Base-by-base conservation (phyloP, 2,888 invertebrate species). In the Eurytoma californica region DNA sequence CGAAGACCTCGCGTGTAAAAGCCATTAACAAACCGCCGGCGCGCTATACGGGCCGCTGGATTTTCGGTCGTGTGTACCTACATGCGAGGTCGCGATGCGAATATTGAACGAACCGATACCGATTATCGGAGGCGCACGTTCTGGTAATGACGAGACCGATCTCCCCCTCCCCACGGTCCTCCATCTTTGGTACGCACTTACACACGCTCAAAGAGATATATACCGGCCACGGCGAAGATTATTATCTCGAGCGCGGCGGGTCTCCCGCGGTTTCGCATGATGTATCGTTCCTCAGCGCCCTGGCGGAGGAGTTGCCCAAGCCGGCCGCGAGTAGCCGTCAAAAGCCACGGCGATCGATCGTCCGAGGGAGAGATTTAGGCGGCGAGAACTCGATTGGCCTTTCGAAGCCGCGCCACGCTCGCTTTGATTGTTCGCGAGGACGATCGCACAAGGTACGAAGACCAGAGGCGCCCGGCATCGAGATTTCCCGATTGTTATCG, bases 191-290 rank as follows among this genome's bases (percentile, higher is more conserved):
- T 18, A 65, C 20, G 20, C 24, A 57, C 53, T 18, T 63, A 47
- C 69, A 49, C 55, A 47, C 53, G 77, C 83, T 80, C 5, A 9
- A 18, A 63, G 47, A 70, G 47, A 82, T 83, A 83, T 85, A 84
- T 82, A 83, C 84, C 24, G 18, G 16, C 16, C n/a, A 68, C 67
- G 16, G 60, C 60, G 60, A 18, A 86, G 88, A 88, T 87, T 83
- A 84, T 78, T 88, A 88, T 88, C 88, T 84, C 81, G 39, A 18
- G n/a, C 39, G 82, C 80, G 82, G 77, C 13, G 82, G 82, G 83
- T 84, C 84, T 86, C 89, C 89, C 81, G 88, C 86, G 86, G 89
- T 84, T 86, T 69, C 83, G 84, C 86, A 86, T 90, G 89, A 90
- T 88, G 88, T 88, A 90, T 89, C 90, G 89, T 88, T 88, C 86